Evolutionary conservation across 2,888 invertebrate species (phyloP), one percentile per base, ranked within the genome.

Genomic region (Morpho achilles): DNA sequence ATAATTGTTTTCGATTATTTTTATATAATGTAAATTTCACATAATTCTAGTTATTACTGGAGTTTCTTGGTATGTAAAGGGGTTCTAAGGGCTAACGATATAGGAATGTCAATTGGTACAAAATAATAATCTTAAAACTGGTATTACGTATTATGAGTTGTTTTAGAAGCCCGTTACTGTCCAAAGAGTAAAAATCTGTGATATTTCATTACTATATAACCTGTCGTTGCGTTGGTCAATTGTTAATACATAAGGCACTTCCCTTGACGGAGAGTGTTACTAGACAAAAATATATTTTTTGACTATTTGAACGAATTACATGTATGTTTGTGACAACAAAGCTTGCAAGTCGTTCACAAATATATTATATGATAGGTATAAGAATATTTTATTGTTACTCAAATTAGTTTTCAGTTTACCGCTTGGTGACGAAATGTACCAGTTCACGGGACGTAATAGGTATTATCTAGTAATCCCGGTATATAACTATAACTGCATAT

Each of bases 251-350:
- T 86, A 87, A 82, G 79, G 76, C 85, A 82, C 84, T 82, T 81
- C 80, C 80, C 71, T 70, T 68, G 74, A 71, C 68, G 83, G 80
- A 80, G 79, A 76, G 81, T 87, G 87, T 81, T 70, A 77, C 78
- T 84, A 87, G 82, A 89, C 88, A 84, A 89, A 86, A 87, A 86
- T 91, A 91, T 91, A 91, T 91, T 91, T 91, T 91, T 91, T 90
- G 90, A 91, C 88, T 84, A 87, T 85, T 86, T 88, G 88, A 87
- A 82, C 82, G 85, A 84, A 85, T 87, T 86, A 80, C 87, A 82
- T 70, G 77, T 77, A 82, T 79, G 77, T 83, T 84, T 87, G 87
- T 87, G 84, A 83, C 84, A 78, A 80, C 80, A 81, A 80, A 84
- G 82, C 80, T 84, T 82, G 79, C 84, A 81, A 83, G 80, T 83